Percentiles rank a stretch among this genome's conserved stretches.
Evolutionary conservation across 2,113 vertebrate genomes (phyloP).

Genomic region (Eulemur macaco): DNA sequence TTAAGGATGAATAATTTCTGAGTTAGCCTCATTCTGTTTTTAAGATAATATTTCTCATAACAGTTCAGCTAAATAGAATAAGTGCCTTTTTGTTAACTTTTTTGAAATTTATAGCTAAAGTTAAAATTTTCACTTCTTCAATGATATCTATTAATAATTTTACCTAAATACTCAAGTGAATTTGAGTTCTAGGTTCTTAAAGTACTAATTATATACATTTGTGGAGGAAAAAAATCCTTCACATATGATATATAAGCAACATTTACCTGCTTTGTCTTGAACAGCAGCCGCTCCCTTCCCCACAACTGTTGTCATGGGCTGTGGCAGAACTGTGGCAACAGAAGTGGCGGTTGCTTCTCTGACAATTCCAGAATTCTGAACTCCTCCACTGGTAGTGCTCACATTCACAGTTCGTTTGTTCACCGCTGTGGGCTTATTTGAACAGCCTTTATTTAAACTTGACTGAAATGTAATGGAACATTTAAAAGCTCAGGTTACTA

Average conservation of each 20-base stretch:
- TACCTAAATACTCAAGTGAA: background rate
- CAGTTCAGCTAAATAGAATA: background rate
- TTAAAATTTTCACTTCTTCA: conserved; percentile 1
- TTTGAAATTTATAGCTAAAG: background rate
- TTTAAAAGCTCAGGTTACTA: conserved; percentile 69
- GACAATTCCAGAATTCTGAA: conserved; percentile 72
- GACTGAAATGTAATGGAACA: conserved; percentile 85
- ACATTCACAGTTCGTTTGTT: conserved; percentile 85
- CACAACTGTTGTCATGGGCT: conserved; percentile 70
- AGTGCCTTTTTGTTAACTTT: background rate
- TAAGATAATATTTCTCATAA: conserved; percentile 11
- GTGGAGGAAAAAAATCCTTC: too few relatives aligned
- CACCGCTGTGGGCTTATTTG: conserved; percentile 84
- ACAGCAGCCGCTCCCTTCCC: conserved; percentile 76
- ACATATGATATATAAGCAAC: background rate
- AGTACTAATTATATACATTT: background rate
- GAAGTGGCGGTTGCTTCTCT: conserved; percentile 72
- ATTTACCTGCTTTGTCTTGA: conserved; percentile 84
- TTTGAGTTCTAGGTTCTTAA: background rate
- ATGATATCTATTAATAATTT: background rate
- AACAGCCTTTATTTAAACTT: conserved; percentile 83
- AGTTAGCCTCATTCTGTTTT: background rate
- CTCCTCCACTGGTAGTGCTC: conserved; percentile 69
- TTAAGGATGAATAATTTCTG: background rate
- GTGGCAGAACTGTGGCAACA: conserved; percentile 64